These are phyloP conservation scores for Takifugu ocellatus DNA, from an alignment of 2,797 vertebrate genomes.

Conservation along the genomic window DNA sequence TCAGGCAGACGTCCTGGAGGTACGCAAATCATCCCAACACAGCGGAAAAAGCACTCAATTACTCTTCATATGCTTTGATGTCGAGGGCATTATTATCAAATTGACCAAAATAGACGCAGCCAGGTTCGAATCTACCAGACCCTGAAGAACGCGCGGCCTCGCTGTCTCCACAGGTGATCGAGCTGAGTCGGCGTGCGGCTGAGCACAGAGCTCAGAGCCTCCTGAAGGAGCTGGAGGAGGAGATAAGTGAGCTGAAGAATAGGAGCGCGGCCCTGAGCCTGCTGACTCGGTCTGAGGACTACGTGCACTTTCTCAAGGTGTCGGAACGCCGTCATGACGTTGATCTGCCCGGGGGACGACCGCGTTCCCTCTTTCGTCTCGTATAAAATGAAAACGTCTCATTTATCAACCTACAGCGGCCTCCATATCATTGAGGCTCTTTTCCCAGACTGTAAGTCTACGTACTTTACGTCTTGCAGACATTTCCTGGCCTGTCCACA, in stretches of 20 bases:
- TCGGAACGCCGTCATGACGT: too few relatives aligned
- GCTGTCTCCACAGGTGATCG: conserved; percentile 47
- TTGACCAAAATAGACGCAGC: too few relatives aligned
- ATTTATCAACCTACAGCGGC: too few relatives aligned
- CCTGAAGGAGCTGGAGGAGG: conserved; percentile 65
- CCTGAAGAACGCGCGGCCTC: neutral
- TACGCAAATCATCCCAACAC: conserved; percentile 10
- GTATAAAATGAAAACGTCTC: too few relatives aligned
- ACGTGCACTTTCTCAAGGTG: conserved; percentile 67
- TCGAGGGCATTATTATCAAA: too few relatives aligned
- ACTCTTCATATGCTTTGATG: too few relatives aligned
- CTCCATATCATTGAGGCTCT: too few relatives aligned
- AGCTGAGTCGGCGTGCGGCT: conserved; percentile 39
- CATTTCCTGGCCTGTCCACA: conserved; percentile 41
- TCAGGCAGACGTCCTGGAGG: conserved; percentile 68
- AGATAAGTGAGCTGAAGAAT: conserved; percentile 63
- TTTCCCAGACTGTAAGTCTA: too few relatives aligned
- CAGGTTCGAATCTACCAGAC: too few relatives aligned
- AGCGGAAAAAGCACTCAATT: too few relatives aligned
- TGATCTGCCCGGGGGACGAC: too few relatives aligned
- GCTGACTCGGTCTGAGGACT: conserved; percentile 59
- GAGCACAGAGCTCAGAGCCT: conserved; percentile 61
- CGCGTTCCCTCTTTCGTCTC: too few relatives aligned
- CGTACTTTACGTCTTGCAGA: conserved; percentile 36
- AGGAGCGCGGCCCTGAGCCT: conserved; percentile 52